Conservation (phyloP, 2,888 invertebrate genomes). For the Notocelia uddmanniana region DNA sequence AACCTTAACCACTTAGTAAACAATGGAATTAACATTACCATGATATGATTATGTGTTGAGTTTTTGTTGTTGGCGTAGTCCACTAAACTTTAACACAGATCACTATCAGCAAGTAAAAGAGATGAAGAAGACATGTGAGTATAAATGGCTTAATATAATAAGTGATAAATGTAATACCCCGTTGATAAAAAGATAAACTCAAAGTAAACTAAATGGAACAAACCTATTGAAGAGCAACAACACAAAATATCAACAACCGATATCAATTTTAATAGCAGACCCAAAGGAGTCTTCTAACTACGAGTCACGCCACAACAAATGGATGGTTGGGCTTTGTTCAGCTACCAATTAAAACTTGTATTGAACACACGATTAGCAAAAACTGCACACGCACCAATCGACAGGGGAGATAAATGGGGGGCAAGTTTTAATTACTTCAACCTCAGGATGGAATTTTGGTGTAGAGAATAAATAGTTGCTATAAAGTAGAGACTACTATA, state of each 20-base stretch:
- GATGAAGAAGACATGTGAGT: too few species aligned
- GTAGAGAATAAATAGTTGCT: conserved; percentile 2
- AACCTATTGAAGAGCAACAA: background rate
- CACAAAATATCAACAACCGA: background rate
- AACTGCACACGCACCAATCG: conserved; percentile 63
- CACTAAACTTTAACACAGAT: too few species aligned
- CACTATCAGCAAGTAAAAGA: too few species aligned
- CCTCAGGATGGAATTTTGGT: conserved; percentile 31
- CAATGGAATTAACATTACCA: too few species aligned
- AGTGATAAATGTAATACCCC: too few species aligned
- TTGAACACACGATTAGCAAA: conserved; percentile 71
- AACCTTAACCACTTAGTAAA: too few species aligned
- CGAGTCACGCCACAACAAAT: conserved; percentile 32
- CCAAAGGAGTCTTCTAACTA: conserved; percentile 17
- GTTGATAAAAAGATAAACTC: too few species aligned
- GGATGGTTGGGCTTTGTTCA: conserved; percentile 52
- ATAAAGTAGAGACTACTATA: too few species aligned
- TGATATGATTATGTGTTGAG: too few species aligned
- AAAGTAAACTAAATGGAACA: background rate
- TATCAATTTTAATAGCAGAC: conserved; percentile 8
- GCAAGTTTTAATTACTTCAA: conserved; percentile 76
- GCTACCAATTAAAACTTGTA: conserved; percentile 74
- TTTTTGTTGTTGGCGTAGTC: too few species aligned
- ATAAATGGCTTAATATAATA: too few species aligned
- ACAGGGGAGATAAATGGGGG: conserved; percentile 67